Base-by-base conservation (phyloP, 2,113 vertebrate species). In the Pelodiscus sinensis region DNA sequence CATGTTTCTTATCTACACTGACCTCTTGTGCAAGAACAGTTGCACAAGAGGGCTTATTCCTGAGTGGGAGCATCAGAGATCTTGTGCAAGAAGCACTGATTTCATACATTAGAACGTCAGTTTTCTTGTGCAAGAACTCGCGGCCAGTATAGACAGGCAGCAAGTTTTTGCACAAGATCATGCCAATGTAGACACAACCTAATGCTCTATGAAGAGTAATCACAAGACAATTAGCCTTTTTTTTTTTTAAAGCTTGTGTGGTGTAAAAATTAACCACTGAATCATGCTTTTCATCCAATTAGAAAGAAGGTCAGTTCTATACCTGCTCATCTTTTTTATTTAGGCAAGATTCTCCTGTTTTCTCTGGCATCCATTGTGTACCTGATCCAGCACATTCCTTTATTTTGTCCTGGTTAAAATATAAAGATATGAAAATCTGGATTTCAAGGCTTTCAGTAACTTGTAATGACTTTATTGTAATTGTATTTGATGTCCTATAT, bases 301-400 rank as follows among this genome's bases (percentile, higher is more conserved):
- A 96, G 91, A 84, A 93, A 77, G 96, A 96, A 96, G 92, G 92
- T 94, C 94, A 94, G 90, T 91, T 92, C 86, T 89, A 78, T 94
- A 94, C 90, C 75, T 95, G 62, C 93, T 84, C 44, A 44, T 14
- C 5, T 18, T 94, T 90, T 90, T 92, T 81, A 94, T 95, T 95
- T 82, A 62, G 92, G 94, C 90, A 90, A 68, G 93, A 79, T 90
- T 90, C 84, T 91, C 82, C 78, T 95, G 90, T 97, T 97, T 93
- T 78, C 94, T 88, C 95, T 96, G 94, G 86, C 94, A 90, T 90
- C 55, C n/a, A 79, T 79, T 35, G 13, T 71, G 79, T 79, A 25
- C n/a, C 79, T 44, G 19, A 71, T 50, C 14, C 77, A 90, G 38
- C 29, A 57, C 35, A 31, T 31, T 38, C 91, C 88, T 88, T 90